Percentiles rank a stretch among this genome's conserved stretches.
Conservation (phyloP, 2,113 vertebrate species). For the Phyllostomus hastatus region DNA sequence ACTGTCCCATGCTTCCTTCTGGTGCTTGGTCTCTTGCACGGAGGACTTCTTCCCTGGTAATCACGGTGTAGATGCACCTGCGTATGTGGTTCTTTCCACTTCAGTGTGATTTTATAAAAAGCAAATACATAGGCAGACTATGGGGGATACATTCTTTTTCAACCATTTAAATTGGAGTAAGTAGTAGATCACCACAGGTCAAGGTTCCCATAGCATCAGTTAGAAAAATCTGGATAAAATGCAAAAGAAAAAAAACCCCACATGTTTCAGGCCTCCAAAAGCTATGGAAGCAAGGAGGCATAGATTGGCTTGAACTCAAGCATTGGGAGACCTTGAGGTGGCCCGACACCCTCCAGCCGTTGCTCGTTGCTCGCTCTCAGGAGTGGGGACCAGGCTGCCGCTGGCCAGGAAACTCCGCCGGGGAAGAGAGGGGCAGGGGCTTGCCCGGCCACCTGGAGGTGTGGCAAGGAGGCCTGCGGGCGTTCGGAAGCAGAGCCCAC, state of each 20-base stretch:
- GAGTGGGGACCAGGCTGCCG: not conserved
- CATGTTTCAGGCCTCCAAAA: not conserved
- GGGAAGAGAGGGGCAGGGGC: not conserved
- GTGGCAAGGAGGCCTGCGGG: fast-evolving
- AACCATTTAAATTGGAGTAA: not conserved
- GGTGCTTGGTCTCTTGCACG: fast-evolving
- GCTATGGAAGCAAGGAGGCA: too few relatives aligned
- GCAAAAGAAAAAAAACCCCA: not conserved
- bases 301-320: not conserved
- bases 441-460: fast-evolving
- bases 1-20: fast-evolving
- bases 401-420: not conserved
- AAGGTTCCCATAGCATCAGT: not conserved
- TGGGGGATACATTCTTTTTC: not conserved
- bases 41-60: not conserved
- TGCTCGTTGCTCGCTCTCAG: too few relatives aligned
- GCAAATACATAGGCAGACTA: too few relatives aligned
- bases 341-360: fast-evolving
- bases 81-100: not conserved
- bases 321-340: fast-evolving
- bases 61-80: fast-evolving
- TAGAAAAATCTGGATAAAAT: not conserved
- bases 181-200: not conserved
- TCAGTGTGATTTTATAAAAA: not conserved
- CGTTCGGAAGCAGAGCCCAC: fast-evolving